Evolutionary conservation across 30 jellyfish, hydroid and myxozoan genomes (phyloP), one percentile per base, ranked within the genome.

Genomic region (Aurelia coerulea): DNA sequence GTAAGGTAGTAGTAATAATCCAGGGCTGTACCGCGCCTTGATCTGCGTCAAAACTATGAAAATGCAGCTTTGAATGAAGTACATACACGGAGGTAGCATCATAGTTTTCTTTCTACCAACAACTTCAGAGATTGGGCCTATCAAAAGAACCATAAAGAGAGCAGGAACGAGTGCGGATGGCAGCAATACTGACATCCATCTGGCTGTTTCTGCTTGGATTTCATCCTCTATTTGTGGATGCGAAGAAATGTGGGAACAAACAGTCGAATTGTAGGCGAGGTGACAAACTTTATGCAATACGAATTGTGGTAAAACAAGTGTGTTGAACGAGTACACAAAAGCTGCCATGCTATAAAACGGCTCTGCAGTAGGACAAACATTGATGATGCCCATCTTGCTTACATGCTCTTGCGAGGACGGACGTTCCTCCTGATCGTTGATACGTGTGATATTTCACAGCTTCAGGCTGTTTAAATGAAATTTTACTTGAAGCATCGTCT

Each of bases 111-210:
- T 53, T 63, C 65, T 78, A 11, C 89, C 89, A 78, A 78, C 33
- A 12, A 14, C 32, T 15, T 78, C 89, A 62, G 89, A 53, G 5
- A 78, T 31, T 0, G 89, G 80, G 4, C 89, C 89, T 16, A 60
- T 13, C 52, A 78, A 31, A 11, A 78, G 52, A 4, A 78, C 80
- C 51, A 33, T 35, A 50, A 78, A 60, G 1, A 64, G 23, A 53
- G 75, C 56, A 32, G 80, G 80, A 16, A 64, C 35, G 32, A 63
- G 67, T 11, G 59, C 64, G 13, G 89, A 53, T 10, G 39, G 49
- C 3, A 16, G 58, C 18, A 78, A 1, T 7, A 53, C 15, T 3
- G 80, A 37, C 65, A 78, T 58, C 72, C 75, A 53, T 5, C 37
- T 3, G 15, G 89, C 65, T 11, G 89, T 66, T 1, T 78, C 80